A percentile compares a stretch with the other conserved stretches of the same genome.
Evolutionary conservation across 1,140 invertebrate species (phyloP).

Genomic region (Holotrichia oblita): DNA sequence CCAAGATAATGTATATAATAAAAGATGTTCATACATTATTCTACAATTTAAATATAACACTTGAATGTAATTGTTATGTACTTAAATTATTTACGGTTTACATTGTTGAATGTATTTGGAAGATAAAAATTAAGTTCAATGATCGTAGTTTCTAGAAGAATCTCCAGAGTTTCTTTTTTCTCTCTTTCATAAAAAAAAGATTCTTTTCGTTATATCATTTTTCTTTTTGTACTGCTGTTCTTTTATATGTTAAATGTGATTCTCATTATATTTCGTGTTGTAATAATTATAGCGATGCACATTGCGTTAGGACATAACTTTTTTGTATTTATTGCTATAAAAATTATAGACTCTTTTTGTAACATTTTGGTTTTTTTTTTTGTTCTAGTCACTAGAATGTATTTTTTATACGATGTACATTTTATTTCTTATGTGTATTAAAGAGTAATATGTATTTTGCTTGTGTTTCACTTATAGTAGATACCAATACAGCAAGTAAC

Average conservation of each 20-base stretch:
- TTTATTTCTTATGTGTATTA: slow-evolving; percentile 38
- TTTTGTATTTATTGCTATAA: slow-evolving; percentile 33
- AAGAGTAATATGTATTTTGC: slow-evolving; percentile 23
- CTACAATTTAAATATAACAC: slow-evolving; percentile 8
- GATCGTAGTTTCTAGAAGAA: not conserved
- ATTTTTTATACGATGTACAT: slow-evolving; percentile 43
- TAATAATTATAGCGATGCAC: not conserved
- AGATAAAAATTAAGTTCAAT: not conserved
- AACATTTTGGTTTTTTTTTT: slow-evolving; percentile 23
- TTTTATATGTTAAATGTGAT: slow-evolving; percentile 1
- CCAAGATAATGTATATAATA: slow-evolving; percentile 1
- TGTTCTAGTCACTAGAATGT: slow-evolving; percentile 45
- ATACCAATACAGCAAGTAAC: no score
- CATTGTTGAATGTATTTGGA: slow-evolving; percentile 22
- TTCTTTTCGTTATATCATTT: not conserved
- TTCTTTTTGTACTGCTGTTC: slow-evolving; percentile 10
- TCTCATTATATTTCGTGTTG: not conserved
- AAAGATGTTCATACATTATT: not conserved
- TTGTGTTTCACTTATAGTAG: not conserved
- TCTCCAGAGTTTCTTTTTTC: not conserved
- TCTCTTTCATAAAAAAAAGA: not conserved
- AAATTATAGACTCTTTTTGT: slow-evolving; percentile 26
- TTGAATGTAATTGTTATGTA: slow-evolving; percentile 29
- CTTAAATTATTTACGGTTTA: slow-evolving; percentile 33
- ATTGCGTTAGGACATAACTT: not conserved